A percentile compares a stretch with the other conserved stretches of the same genome.
Evolutionary conservation across 2,888 invertebrate species (phyloP).

Genomic region (Hydriomena furcata): DNA sequence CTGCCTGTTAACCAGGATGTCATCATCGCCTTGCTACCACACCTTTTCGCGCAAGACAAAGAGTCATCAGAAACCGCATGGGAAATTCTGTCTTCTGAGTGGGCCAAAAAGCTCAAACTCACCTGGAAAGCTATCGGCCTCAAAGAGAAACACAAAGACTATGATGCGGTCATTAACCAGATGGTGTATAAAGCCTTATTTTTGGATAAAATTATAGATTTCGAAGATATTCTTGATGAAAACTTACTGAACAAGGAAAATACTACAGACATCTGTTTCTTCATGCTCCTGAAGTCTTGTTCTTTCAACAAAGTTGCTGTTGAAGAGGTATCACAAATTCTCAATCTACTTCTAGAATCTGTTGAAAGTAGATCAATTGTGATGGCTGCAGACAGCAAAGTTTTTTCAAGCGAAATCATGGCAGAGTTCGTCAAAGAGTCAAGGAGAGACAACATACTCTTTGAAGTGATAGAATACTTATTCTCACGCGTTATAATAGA

Average conservation of each 20-base stretch:
- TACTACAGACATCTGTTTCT: constrained; percentile 62
- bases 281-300: constrained; percentile 71
- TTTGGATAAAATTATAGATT: constrained; percentile 47
- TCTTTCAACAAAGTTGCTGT: constrained; percentile 61
- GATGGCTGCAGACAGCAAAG: constrained; percentile 49
- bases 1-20: constrained; percentile 81
- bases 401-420: constrained; percentile 57
- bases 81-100: constrained; percentile 61
- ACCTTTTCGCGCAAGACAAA: constrained; percentile 81
- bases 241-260: constrained; percentile 54
- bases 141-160: constrained; percentile 41
- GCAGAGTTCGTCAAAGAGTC: constrained; percentile 61
- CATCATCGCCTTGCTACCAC: constrained; percentile 84
- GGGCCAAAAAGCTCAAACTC: constrained; percentile 64
- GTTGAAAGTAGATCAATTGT: constrained; percentile 64
- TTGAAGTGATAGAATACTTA: constrained; percentile 82
- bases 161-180: constrained; percentile 49
- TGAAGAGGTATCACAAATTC: constrained; percentile 61
- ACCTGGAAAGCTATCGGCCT: constrained; percentile 41
- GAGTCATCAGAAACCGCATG: constrained; percentile 55
- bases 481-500: constrained; percentile 76
- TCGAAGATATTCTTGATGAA: constrained; percentile 58
- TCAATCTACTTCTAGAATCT: constrained; percentile 71
- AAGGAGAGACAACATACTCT: constrained; percentile 73
- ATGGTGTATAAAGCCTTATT: constrained; percentile 50